Conservation (phyloP, 92 coral and sea anemone genomes). For the Chrysogorgia sp. region DNA sequence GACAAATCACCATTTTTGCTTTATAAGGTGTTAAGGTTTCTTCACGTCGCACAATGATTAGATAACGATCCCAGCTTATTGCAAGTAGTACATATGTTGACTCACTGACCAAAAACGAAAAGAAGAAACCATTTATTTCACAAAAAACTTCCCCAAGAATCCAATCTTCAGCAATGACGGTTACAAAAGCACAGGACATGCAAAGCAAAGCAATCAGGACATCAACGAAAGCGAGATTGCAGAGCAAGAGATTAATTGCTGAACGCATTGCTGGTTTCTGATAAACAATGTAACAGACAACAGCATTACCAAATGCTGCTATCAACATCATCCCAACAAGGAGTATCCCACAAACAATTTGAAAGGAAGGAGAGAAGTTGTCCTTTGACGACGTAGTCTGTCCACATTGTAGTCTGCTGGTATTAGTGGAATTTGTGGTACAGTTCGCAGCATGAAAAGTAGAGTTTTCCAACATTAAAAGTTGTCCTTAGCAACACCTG, state of each 20-base stretch:
- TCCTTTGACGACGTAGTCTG: not conserved
- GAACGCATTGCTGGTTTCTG: constrained; percentile 99
- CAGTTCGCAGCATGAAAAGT: constrained; percentile 6
- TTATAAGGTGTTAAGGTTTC: constrained; percentile 89
- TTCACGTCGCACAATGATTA: constrained; percentile 80
- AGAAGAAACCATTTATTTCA: constrained; percentile 77
- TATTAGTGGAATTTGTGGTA: constrained; percentile 4
- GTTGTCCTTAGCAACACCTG: constrained; percentile 8
- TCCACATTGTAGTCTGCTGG: not conserved
- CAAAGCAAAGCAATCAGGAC: constrained; percentile 78
- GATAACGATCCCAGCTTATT: constrained; percentile 87
- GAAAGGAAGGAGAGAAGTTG: constrained; percentile 17
- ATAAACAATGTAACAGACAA: constrained; percentile 93
- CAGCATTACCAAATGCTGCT: constrained; percentile 80
- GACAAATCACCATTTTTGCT: constrained; percentile 77
- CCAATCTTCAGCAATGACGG: constrained; percentile 79
- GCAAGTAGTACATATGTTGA: constrained; percentile 84
- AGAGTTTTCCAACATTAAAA: constrained; percentile 22
- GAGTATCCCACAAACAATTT: constrained; percentile 51
- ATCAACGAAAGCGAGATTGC: constrained; percentile 91
- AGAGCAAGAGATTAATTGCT: constrained; percentile 85
- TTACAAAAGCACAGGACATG: constrained; percentile 78
- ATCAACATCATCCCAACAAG: constrained; percentile 74
- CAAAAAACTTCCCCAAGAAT: constrained; percentile 81
- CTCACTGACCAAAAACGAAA: constrained; percentile 80